phyloP scores from a whole-genome alignment of 1,140 invertebrate genomes.

The Drosophila mojavensis region DNA sequence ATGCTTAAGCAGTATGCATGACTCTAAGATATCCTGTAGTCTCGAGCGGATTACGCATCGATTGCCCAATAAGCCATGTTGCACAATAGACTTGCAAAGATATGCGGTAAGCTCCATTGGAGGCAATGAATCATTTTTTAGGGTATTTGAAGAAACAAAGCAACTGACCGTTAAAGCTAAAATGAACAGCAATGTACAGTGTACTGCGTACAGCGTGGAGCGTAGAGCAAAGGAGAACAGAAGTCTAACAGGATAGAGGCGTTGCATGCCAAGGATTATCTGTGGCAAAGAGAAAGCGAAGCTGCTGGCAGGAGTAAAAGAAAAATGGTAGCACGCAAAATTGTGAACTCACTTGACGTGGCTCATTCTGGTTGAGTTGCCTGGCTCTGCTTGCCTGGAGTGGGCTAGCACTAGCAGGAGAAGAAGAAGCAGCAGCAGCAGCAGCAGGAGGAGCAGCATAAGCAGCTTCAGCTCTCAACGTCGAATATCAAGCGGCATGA shows the following conservation, averaged over 20 bases:
- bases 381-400: not conserved
- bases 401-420: constrained; percentile 2
- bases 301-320: constrained; percentile 49
- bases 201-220: not conserved
- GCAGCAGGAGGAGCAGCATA: not conserved
- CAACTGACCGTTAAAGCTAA: not conserved
- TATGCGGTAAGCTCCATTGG: too few relatives aligned
- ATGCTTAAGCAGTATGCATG: not conserved
- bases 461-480: too few relatives aligned
- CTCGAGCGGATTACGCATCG: too few relatives aligned
- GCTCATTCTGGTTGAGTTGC: constrained; percentile 72
- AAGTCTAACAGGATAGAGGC: constrained; percentile 80
- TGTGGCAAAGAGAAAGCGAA: constrained; percentile 29
- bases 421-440: not conserved
- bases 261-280: constrained; percentile 81
- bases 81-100: too few relatives aligned
- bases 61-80: too few relatives aligned
- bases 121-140: not conserved
- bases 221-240: constrained; percentile 53
- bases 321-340: constrained; percentile 81
- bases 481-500: constrained; percentile 63
- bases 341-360: constrained; percentile 82
- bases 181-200: not conserved
- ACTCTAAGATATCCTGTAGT: constrained; percentile 15
- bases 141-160: constrained; percentile 28